phyloP scores from a whole-genome alignment of 35 echinoderm and acorn worm species.

The Apostichopus parvimensis region DNA sequence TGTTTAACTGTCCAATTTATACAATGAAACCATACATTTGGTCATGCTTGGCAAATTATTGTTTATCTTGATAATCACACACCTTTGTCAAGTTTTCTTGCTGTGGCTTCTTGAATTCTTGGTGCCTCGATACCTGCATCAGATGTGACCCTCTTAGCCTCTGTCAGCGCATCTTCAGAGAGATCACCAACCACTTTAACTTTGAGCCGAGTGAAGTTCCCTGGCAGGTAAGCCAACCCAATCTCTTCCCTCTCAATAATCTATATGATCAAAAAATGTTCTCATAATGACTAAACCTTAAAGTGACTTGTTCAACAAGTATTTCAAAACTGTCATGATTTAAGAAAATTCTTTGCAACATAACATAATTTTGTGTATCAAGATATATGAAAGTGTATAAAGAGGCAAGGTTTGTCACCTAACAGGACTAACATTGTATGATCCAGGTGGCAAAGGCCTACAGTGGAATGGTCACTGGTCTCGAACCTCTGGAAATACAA shows the following conservation, averaged over 20 bases:
- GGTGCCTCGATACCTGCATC: not conserved
- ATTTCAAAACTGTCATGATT: too few species aligned
- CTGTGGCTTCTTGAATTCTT: not conserved
- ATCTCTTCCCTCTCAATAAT: conserved; percentile 70
- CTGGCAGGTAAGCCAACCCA: conserved; percentile 66
- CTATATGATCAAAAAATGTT: conserved; percentile 1
- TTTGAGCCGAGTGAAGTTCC: conserved; percentile 73
- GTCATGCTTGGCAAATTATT: too few species aligned
- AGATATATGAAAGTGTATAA: too few species aligned
- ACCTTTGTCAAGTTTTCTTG: conserved; percentile 8
- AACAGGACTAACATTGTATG: too few species aligned
- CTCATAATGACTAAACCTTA: too few species aligned
- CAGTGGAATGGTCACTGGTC: too few species aligned
- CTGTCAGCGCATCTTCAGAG: not conserved
- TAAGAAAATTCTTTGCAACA: too few species aligned
- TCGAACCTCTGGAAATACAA: too few species aligned
- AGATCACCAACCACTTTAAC: conserved; percentile 86
- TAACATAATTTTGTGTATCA: too few species aligned
- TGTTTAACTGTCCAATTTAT: not conserved
- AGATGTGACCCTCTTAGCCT: not conserved
- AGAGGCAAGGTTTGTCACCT: too few species aligned
- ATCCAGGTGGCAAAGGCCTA: too few species aligned
- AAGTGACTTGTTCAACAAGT: too few species aligned
- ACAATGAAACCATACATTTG: not conserved
- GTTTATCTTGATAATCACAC: not conserved